A percentile compares a stretch with the other conserved stretches of the same genome.
Evolutionary conservation across 2,888 invertebrate genomes (phyloP).

Genomic region (Dasysyrphus albostriatus): DNA sequence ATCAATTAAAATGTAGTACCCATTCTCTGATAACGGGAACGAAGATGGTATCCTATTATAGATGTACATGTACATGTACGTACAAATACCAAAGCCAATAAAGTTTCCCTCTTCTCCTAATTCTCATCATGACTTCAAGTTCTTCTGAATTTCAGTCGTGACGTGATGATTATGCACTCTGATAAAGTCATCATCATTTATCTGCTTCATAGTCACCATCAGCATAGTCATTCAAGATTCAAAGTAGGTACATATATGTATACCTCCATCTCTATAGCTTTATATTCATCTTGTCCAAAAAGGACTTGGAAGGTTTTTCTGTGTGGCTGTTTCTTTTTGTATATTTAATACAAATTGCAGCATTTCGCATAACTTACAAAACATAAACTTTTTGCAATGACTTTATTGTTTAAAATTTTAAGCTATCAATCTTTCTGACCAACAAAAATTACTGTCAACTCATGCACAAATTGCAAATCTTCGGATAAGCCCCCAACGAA

Average conservation of each 20-base stretch:
- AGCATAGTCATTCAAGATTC: neutral
- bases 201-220: neutral
- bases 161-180: neutral
- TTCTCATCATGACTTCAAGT: neutral
- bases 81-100: neutral
- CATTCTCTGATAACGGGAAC: neutral
- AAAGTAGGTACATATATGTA: too few relatives aligned
- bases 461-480: neutral
- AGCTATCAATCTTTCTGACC: neutral
- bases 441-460: conserved; percentile 2
- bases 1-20: neutral
- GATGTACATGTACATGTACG: too few relatives aligned
- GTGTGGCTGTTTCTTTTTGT: neutral
- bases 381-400: neutral
- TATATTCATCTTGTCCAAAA: neutral
- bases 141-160: neutral
- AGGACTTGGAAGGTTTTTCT: neutral
- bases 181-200: neutral
- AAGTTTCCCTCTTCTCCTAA: neutral
- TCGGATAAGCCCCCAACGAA: neutral
- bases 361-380: conserved; percentile 1
- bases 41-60: too few relatives aligned
- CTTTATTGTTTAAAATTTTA: neutral
- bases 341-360: neutral
- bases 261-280: neutral